These are phyloP conservation scores for Anguilla anguilla DNA, from an alignment of 2,797 vertebrate species.

Conservation along the genomic window DNA sequence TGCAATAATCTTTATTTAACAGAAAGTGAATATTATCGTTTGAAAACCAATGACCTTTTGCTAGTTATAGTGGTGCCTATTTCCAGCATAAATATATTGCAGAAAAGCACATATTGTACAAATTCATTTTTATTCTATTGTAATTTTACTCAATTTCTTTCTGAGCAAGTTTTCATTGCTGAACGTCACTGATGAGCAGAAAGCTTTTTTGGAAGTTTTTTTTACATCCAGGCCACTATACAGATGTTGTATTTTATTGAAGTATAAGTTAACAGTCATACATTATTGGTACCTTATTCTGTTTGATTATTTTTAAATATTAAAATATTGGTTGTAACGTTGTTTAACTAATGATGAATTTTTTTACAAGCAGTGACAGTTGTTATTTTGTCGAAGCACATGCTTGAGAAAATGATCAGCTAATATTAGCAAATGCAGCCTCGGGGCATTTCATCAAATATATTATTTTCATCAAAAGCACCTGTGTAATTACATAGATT, in stretches of 20 bases:
- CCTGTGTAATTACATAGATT: neutral
- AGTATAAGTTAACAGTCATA: neutral
- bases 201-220: neutral
- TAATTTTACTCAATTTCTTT: neutral
- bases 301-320: neutral
- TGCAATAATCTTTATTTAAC: neutral
- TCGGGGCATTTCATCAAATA: neutral
- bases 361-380: neutral
- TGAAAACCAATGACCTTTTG: neutral
- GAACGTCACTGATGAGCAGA: neutral
- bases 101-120: too few species aligned
- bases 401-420: neutral
- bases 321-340: neutral
- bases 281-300: neutral
- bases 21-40: neutral
- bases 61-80: neutral
- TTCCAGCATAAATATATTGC: neutral
- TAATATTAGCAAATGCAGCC: slow-evolving; percentile 5
- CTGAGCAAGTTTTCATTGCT: neutral
- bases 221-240: neutral
- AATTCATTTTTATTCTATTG: neutral
- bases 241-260: neutral
- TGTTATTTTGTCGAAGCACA: neutral
- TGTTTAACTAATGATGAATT: neutral
- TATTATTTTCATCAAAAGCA: slow-evolving; percentile 4